Base-by-base conservation (phyloP, 2,113 vertebrate genomes). In the Caranx melampygus region DNA sequence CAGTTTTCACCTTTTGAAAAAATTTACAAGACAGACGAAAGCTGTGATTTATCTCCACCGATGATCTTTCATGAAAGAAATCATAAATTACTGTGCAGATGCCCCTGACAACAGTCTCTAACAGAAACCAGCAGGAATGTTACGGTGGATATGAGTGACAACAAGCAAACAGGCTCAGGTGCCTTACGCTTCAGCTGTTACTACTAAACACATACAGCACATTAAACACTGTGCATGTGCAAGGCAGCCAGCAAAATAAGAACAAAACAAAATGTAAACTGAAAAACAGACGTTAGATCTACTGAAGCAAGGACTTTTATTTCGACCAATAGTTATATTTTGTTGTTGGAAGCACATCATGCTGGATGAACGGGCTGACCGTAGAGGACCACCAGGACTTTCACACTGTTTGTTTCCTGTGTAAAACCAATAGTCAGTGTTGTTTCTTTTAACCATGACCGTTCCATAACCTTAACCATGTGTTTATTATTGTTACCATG, bases 101-200 rank as follows among this genome's bases (percentile, higher is more conserved):
- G 86, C 58, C 35, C 52, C 58, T 82, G 68, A 84, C 81, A 82
- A 55, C 55, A 67, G 75, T 77, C 54, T 79, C 49, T 76, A 72
- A 89, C 74, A 73, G 82, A 76, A 88, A 83, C 21, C 86, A 78
- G 80, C 47, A 89, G 86, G 85, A 92, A 88, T 83, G 72, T 85
- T 58, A 40, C 8, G 10, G 54, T 52, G 54, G 44, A 40, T 75
- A 59, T 77, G 85, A 86, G 75, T 82, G 76, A 83, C 84, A 78
- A 57, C 72, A 72, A 21, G 57, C 61, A 33, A 79, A 77, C 47
- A 21, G 20, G n/a, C 26, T 81, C 42, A 60, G 45, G 65, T 26
- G 26, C 63, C n/a, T 21, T 33, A 58, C 18, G 1, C 20, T 61
- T 74, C 67, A 57, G 63, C 67, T 63, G 35, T 20, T 65, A 72